Base-by-base conservation (phyloP, 2,888 invertebrate species). In the Drosophila atroscutellata region DNA sequence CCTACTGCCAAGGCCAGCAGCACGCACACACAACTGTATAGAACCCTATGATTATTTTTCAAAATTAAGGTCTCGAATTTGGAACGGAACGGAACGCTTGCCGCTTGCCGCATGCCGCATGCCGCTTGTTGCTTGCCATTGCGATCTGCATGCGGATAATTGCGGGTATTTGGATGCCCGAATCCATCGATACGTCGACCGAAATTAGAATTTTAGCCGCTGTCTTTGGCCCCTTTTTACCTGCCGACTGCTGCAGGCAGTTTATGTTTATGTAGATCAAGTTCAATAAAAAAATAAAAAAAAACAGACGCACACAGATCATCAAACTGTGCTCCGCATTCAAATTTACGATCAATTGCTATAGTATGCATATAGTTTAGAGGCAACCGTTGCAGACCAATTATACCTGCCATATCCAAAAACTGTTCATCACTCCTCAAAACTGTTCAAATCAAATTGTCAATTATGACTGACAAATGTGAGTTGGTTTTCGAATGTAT, bases 401-500 rank as follows among this genome's bases (percentile, higher is more conserved):
- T 78, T 78, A 65, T 28, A 20, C 8, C 45, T 15, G 45, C 45
- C 49, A 58, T 50, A 42, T 37, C 39, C 59, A 57, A 26, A n/a
- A 11, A 55, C n/a, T 4, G 11, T 18, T 18, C 51, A 20, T 59
- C 32, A 36, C 52, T 54, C 24, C 45, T 49, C 62, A 75, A 77
- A 78, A 79, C 80, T 83, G 80, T 76, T 77, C 75, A 81, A 82
- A 84, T 83, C 81, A 82, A 45, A 72, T 68, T 72, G 78, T 60
- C 77, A 89, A 78, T 89, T 89, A 87, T 82, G 79, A 83, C 80
- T 79, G 81, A 84, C 87, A 86, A 89, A 89, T 81, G 73, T 37
- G 59, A 52, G 30, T 50, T 15, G 15, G 36, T 20, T 54, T 42
- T 51, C 11, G 18, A 71, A 57, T 52, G 13, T 36, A 73, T 87